phyloP scores from a whole-genome alignment of 2,888 invertebrate genomes.

The Xestoiulus laeticollis region DNA sequence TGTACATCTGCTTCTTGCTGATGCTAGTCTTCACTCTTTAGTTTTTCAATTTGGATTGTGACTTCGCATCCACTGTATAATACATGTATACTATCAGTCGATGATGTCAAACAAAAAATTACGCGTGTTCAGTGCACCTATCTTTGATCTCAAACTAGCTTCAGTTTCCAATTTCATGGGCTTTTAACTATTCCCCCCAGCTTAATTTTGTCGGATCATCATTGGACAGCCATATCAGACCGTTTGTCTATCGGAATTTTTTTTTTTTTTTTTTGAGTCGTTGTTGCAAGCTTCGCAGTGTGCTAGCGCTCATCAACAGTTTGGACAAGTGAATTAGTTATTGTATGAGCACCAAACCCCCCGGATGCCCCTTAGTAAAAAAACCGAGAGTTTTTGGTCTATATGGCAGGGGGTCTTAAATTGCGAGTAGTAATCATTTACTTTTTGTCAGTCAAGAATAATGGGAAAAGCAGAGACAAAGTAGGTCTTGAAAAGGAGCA shows the following conservation, averaged over 20 bases:
- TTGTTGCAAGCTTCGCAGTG: not conserved
- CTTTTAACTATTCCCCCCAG: not conserved
- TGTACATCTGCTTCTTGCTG: too few relatives aligned
- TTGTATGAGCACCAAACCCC: not conserved
- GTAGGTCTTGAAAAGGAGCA: slow-evolving; percentile 22
- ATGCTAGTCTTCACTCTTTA: too few relatives aligned
- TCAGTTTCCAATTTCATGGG: not conserved
- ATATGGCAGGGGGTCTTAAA: slow-evolving; percentile 18
- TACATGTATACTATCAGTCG: too few relatives aligned
- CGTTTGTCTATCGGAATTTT: not conserved
- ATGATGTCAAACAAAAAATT: not conserved
- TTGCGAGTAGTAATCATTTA: slow-evolving; percentile 4
- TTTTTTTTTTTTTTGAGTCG: not conserved
- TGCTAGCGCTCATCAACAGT: not conserved
- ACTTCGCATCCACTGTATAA: too few relatives aligned
- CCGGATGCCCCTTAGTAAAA: not conserved
- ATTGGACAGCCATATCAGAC: not conserved
- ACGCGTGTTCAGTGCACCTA: not conserved
- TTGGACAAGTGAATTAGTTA: slow-evolving; percentile 28
- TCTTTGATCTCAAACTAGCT: not conserved
- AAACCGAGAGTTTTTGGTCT: not conserved
- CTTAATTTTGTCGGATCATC: not conserved
- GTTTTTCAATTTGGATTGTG: too few relatives aligned
- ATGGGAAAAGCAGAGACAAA: slow-evolving; percentile 37
- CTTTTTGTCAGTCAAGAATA: slow-evolving; percentile 31